phyloP scores from a whole-genome alignment of 2,797 vertebrate species.

The Oryzias dopingdopingensis region DNA sequence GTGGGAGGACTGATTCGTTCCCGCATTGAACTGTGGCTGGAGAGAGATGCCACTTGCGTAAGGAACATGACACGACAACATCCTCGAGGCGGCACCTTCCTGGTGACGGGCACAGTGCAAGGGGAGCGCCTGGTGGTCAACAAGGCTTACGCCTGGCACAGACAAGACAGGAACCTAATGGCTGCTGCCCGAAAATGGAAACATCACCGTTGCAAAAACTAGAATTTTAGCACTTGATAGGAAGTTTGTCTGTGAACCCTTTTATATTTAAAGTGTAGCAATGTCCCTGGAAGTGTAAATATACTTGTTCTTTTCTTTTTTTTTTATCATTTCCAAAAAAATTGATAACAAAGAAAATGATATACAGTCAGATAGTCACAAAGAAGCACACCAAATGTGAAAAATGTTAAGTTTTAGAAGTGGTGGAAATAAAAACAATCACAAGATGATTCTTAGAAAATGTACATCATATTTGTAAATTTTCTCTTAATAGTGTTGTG shows the following conservation, averaged over 20 bases:
- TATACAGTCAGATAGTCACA: slow-evolving; percentile 7
- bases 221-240: slow-evolving; percentile 20
- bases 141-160: slow-evolving; percentile 82
- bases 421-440: slow-evolving; percentile 8
- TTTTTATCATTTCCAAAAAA: slow-evolving; percentile 10
- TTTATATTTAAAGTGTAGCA: slow-evolving; percentile 12
- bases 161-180: slow-evolving; percentile 79
- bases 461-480: slow-evolving; percentile 61
- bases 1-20: slow-evolving; percentile 74
- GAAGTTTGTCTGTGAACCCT: background rate
- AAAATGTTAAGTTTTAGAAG: slow-evolving; percentile 7
- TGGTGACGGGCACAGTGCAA: slow-evolving; percentile 80
- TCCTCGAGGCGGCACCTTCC: slow-evolving; percentile 73
- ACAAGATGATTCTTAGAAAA: slow-evolving; percentile 26
- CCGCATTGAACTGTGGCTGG: slow-evolving; percentile 81
- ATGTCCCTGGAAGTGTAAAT: slow-evolving; percentile 16
- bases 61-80: slow-evolving; percentile 82
- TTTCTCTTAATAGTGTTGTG: slow-evolving; percentile 30
- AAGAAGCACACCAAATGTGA: slow-evolving; percentile 7
- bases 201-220: slow-evolving; percentile 76
- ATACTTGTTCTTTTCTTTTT: background rate
- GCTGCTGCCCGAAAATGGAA: slow-evolving; percentile 81
- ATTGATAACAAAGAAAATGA: slow-evolving; percentile 13
- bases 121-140: slow-evolving; percentile 80
- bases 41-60: slow-evolving; percentile 83